These are phyloP conservation scores for Drosophila diplacantha DNA, from an alignment of 2,888 invertebrate genomes.

Conservation along the genomic window DNA sequence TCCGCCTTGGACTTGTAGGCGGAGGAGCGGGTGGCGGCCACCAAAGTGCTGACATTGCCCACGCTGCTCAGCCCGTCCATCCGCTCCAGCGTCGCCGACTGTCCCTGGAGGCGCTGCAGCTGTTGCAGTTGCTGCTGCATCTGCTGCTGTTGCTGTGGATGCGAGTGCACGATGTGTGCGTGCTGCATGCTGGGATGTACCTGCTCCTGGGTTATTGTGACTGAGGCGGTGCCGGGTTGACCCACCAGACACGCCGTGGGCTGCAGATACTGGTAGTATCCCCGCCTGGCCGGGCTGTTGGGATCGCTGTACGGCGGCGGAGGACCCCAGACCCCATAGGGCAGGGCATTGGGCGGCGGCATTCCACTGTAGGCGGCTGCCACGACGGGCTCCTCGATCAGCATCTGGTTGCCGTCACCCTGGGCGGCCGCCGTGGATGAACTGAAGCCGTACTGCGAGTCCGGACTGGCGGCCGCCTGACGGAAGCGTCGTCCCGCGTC, in stretches of 20 bases:
- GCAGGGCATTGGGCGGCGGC: slow-evolving; percentile 79
- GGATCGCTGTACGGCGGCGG: slow-evolving; percentile 93
- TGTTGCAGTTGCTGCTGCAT: slow-evolving; percentile 36
- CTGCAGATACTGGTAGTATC: slow-evolving; percentile 76
- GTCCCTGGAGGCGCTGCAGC: slow-evolving; percentile 44
- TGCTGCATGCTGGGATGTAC: slow-evolving; percentile 53
- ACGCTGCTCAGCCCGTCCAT: slow-evolving; percentile 50
- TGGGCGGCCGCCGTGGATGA: slow-evolving; percentile 64
- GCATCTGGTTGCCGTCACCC: slow-evolving; percentile 63
- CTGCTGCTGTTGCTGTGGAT: slow-evolving; percentile 61
- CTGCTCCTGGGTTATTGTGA: slow-evolving; percentile 47
- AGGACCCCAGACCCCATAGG: slow-evolving; percentile 88
- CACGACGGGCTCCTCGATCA: slow-evolving; percentile 66
- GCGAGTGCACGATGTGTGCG: slow-evolving; percentile 54
- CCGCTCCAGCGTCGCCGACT: slow-evolving; percentile 56
- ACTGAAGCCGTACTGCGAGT: slow-evolving; percentile 90
- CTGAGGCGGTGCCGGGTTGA: slow-evolving; percentile 44
- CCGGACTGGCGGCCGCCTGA: slow-evolving; percentile 85
- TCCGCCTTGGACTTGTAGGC: slow-evolving; percentile 67
- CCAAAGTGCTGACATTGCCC: slow-evolving; percentile 28
- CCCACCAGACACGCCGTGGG: slow-evolving; percentile 54
- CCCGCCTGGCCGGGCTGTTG: slow-evolving; percentile 83
- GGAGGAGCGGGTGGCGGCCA: slow-evolving; percentile 37
- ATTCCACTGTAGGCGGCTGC: slow-evolving; percentile 74
- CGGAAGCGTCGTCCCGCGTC: slow-evolving; percentile 78